These are phyloP conservation scores for Leucophenga varia DNA, from an alignment of 1,140 invertebrate species.

Conservation along the genomic window DNA sequence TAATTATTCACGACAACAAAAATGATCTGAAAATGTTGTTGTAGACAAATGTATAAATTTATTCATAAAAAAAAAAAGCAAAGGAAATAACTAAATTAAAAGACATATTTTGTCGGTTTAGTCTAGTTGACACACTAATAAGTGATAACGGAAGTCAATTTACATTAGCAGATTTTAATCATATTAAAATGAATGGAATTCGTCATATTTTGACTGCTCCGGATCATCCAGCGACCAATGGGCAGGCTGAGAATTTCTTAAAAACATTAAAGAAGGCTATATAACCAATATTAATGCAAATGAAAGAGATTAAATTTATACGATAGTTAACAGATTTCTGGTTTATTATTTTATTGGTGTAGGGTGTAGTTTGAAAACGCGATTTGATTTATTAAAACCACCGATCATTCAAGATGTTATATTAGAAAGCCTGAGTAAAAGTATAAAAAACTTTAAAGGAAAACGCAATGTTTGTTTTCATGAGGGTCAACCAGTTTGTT, in stretches of 20 bases:
- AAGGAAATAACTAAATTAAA: slow-evolving; percentile 1
- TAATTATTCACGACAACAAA: too few species aligned
- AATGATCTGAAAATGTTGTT: too few species aligned
- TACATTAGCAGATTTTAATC: neutral
- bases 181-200: too few species aligned
- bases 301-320: neutral
- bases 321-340: slow-evolving; percentile 4
- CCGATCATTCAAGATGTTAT: neutral
- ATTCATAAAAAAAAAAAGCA: too few species aligned
- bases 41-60: too few species aligned
- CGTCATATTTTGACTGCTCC: neutral
- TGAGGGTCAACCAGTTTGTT: neutral
- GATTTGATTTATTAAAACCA: slow-evolving; percentile 8
- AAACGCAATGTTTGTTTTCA: slow-evolving; percentile 1
- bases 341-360: slow-evolving; percentile 1
- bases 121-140: slow-evolving; percentile 1
- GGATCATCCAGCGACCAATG: slow-evolving; percentile 5
- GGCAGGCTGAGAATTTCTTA: slow-evolving; percentile 1
- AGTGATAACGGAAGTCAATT: slow-evolving; percentile 7
- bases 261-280: slow-evolving; percentile 5
- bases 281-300: neutral
- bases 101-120: slow-evolving; percentile 1
- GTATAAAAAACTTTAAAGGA: too few species aligned
- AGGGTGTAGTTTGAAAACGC: slow-evolving; percentile 1
- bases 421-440: neutral